A percentile compares a stretch with the other conserved stretches of the same genome.
Evolutionary conservation across 1,140 invertebrate genomes (phyloP).

Genomic region (Cherax destructor): DNA sequence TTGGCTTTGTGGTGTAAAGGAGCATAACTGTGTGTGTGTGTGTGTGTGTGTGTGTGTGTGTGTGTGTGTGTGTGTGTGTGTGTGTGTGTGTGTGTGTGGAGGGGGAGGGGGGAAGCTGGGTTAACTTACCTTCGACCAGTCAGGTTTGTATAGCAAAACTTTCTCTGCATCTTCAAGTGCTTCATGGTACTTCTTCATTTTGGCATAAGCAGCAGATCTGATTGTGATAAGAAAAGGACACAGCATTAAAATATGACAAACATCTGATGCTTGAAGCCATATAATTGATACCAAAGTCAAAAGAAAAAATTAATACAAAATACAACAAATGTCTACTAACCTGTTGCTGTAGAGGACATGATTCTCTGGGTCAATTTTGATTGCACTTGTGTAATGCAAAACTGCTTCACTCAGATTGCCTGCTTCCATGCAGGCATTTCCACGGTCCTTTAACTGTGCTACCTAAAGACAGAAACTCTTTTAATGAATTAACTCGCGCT

Average conservation of each 20-base stretch:
- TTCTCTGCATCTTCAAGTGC: slow-evolving; percentile 29
- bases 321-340: not conserved
- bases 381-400: slow-evolving; percentile 34
- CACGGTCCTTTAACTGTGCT: slow-evolving; percentile 32
- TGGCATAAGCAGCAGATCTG: slow-evolving; percentile 34
- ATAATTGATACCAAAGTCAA: not conserved
- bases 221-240: not conserved
- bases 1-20: too few species aligned
- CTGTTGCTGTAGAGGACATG: slow-evolving; percentile 50
- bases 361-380: slow-evolving; percentile 27
- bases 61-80: too few species aligned
- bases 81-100: too few species aligned
- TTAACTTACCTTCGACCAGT: slow-evolving; percentile 34
- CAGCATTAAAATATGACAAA: not conserved
- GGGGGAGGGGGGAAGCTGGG: too few species aligned
- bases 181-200: slow-evolving; percentile 4
- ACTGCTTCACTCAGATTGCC: slow-evolving; percentile 35
- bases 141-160: slow-evolving; percentile 9
- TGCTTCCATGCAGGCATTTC: slow-evolving; percentile 34
- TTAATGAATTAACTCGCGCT: too few species aligned
- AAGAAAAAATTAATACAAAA: not conserved
- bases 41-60: too few species aligned
- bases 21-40: too few species aligned
- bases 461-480: not conserved
- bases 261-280: not conserved